Evolutionary conservation across 2,888 invertebrate species (phyloP), one percentile per base, ranked within the genome.

Genomic region (Philopedon plagiatum): DNA sequence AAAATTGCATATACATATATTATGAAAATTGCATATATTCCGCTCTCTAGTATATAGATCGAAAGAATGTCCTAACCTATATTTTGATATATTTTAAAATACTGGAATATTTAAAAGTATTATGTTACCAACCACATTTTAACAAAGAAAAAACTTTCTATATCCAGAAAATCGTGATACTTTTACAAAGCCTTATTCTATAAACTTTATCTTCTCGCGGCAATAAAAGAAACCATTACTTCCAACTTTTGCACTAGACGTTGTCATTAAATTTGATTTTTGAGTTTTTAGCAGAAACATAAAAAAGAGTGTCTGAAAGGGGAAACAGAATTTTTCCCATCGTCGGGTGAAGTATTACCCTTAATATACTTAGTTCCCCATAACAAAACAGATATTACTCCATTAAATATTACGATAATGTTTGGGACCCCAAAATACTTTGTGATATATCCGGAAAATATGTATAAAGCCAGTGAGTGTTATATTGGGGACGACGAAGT

Each of bases 341-440:
- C 34, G 19, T 13, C 23, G 39, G 8, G 39, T 58, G 23, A 58
- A 58, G 18, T 58, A 58, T 58, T 58, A 39, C 39, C 58, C 23
- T 61, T 61, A 61, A 61, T 61, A 61, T 61, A 61, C 61, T 61
- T 46, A 46, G 19, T 41, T 44, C 41, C 29, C 29, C 19, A 46
- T 46, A 61, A 32, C 61, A 61, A 61, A 61, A 26, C 46, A 61
- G 46, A 61, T 41, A 60, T 60, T 60, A 29, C 15, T 3, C 26
- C 60, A 60, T 61, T 61, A 46, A 61, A 61, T 61, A 18, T 61
- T 61, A 61, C 41, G 44, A 26, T 46, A 32, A 61, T 44, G 61
- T 19, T 7, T 23, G 58, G 23, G 41, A 58, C 39, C 51, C 23
- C 57, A n/a, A 21, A 21, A 58, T 58, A 21, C 41, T 34, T 23